These are phyloP conservation scores for Ephialtes manifestator DNA, from an alignment of 2,888 invertebrate genomes.

Conservation along the genomic window DNA sequence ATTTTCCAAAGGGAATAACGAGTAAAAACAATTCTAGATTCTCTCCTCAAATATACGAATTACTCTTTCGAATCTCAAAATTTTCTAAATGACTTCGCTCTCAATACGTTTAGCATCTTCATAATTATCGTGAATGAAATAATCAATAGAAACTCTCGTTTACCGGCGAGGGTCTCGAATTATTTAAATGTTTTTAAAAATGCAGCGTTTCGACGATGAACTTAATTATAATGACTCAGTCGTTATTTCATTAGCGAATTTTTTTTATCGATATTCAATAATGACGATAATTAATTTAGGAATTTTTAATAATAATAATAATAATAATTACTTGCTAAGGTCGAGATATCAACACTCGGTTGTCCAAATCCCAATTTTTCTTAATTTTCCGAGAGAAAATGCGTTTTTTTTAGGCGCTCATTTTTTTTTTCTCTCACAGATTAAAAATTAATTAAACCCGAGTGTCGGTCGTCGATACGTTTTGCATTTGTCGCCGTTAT, in stretches of 20 bases:
- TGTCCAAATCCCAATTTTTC: conserved; percentile 5
- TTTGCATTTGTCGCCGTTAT: conserved; percentile 22
- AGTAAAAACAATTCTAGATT: not conserved
- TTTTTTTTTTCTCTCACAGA: conserved; percentile 1
- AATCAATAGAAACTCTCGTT: conserved; percentile 19
- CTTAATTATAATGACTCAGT: conserved; percentile 70
- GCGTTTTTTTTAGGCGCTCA: conserved; percentile 49
- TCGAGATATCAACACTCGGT: conserved; percentile 4
- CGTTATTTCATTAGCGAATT: conserved; percentile 60
- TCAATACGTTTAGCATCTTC: conserved; percentile 24
- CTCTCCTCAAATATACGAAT: not conserved
- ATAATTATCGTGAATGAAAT: conserved; percentile 1
- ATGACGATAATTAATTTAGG: conserved; percentile 56
- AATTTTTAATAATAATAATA: conserved; percentile 17
- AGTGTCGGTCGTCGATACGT: conserved; percentile 26
- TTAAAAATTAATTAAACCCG: conserved; percentile 26
- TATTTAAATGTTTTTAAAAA: conserved; percentile 32
- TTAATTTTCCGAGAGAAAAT: conserved; percentile 20
- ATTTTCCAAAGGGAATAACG: not conserved
- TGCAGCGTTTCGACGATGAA: conserved; percentile 46
- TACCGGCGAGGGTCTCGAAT: conserved; percentile 25
- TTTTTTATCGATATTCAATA: conserved; percentile 41
- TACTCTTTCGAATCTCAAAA: conserved; percentile 33
- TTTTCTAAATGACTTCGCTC: conserved; percentile 18
- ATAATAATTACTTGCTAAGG: conserved; percentile 17